Conservation (phyloP, 2,797 vertebrate genomes). For the Cuniculus paca region DNA sequence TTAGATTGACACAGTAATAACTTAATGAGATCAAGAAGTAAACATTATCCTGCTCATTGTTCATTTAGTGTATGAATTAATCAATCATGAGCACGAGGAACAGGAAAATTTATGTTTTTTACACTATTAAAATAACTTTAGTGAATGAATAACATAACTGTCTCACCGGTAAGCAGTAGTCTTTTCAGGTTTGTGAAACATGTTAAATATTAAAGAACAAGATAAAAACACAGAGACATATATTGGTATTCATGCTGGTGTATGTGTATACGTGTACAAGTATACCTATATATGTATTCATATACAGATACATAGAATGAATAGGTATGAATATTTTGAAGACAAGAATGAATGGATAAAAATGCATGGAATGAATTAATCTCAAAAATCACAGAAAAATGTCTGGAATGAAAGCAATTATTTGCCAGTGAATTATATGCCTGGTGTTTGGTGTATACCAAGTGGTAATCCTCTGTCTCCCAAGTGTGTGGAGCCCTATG, state of each 20-base stretch:
- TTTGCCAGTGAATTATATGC: background rate
- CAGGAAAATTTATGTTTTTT: background rate
- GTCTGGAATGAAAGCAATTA: background rate
- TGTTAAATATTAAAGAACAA: background rate
- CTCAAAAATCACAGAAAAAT: background rate
- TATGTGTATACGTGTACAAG: rapidly evolving
- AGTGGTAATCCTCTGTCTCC: background rate
- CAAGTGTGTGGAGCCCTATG: background rate
- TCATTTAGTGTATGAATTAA: background rate
- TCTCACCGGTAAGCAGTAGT: background rate
- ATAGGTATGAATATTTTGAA: background rate
- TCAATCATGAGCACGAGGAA: background rate
- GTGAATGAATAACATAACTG: background rate
- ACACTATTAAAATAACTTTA: constrained; percentile 2
- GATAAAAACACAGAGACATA: background rate
- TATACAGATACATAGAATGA: background rate
- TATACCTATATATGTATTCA: background rate
- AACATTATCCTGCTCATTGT: background rate
- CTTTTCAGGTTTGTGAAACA: background rate
- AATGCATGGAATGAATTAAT: background rate
- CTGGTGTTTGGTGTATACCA: background rate
- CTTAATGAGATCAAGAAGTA: background rate
- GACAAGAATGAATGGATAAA: background rate
- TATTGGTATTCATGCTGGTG: background rate
- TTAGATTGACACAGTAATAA: constrained; percentile 42